Evolutionary conservation across 1,140 invertebrate genomes (phyloP), one percentile per base, ranked within the genome.

Genomic region (Thalassaphorura encarpata): DNA sequence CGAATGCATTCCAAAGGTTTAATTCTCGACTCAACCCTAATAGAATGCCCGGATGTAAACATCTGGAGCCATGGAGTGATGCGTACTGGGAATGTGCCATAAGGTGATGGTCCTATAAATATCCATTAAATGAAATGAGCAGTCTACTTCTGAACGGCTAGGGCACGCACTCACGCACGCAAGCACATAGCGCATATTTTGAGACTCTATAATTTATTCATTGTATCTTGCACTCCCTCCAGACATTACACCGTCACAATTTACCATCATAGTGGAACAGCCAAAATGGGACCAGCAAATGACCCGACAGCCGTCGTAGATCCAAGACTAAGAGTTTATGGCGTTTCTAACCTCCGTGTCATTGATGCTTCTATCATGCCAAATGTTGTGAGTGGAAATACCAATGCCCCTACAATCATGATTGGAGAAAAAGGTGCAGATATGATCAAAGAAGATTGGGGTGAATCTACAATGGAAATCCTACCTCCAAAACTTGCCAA

Each of bases 1-100:
- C 69, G 3, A 49, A 56, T 26, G 67, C 69, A n/a, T 67, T 71
- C 45, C 54, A 67, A 39, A 62, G 56, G 27, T 56, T 66, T 6
- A 68, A 77, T 69, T 39, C 79, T 78, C 70, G 69, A 24, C 41
- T 75, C 1, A 83, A 83, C 61, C 73, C 76, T 3, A 75, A 78
- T 45, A 68, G 69, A 70, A 26, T 82, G 40, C 80, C 83, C 0
- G 79, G 77, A 2, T 84, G 82, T 67, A 67, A 63, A 33, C 63
- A 68, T 0, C 71, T 71, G 43, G 66, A 71, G 11, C 75, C 78
- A 21, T 70, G 78, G 57, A 82, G 80, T 0, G 82, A 84, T 48
- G 71, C 75, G 2, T 73, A 73, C 48, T 67, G 71, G 62, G 56
- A 61, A 36, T 74, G 72, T 58, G 60, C 66, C 16, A 63, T 67